Base-by-base conservation (phyloP, 1,140 invertebrate genomes). In the Bicyclus anynana region DNA sequence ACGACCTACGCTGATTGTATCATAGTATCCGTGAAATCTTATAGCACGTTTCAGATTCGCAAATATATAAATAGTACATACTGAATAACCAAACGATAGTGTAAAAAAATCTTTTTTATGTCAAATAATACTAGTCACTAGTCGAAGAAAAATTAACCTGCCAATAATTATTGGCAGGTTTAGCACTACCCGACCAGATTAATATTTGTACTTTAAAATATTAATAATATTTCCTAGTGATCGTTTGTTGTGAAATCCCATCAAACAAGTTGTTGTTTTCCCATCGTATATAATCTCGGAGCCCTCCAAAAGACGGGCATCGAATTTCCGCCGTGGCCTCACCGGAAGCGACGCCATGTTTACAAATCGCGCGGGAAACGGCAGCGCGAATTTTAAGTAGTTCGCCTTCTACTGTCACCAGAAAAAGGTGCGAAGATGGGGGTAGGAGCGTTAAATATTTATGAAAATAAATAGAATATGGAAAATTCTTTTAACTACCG, bases 271-370 rank as follows among this genome's bases (percentile, higher is more conserved):
- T 60, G 59, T 60, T 60, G 59, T 60, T 60, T 60, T 60, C 59
- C 14, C 52, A 62, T 62, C 64, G 59, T 66, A 62, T 66, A 66
- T 66, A 66, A 66, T 66, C 64, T 64, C 44, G 54, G 47, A 50
- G 64, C 72, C 73, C 74, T 69, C 52, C 62, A 62, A 62, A 72
- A 77, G 67, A 77, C 73, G 67, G 74, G 69, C 71, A 65, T 66
- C 71, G 79, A 85, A 87, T 87, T 87, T 87, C 84, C 84, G 84
- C 71, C 74, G 76, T 76, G 74, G 77, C 83, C 83, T 81, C 73
- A 68, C 79, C 80, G 83, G 83, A 86, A 69, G 67, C 63, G 59
- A 57, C 74, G 80, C 76, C 82, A 87, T 87, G 84, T 87, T 87
- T 87, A 84, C 81, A 80, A 85, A 87, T 80, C 76, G 81, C 75